These are phyloP conservation scores for Poecilus cupreus DNA, from an alignment of 2,888 invertebrate genomes.

Conservation along the genomic window DNA sequence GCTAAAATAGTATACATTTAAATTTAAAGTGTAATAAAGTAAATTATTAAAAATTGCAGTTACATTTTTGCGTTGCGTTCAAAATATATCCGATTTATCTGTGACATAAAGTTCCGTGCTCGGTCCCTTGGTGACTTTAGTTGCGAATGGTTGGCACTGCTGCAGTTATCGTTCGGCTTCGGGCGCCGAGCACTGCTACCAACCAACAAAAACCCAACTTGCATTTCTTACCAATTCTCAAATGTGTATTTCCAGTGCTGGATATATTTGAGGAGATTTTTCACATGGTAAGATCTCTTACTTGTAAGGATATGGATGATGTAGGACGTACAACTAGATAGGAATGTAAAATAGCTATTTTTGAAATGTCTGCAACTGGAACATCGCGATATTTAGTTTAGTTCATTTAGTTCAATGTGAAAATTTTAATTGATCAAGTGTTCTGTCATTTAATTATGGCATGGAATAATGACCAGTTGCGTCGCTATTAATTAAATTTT, in stretches of 20 bases:
- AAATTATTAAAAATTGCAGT: constrained; percentile 36
- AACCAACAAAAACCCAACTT: constrained; percentile 28
- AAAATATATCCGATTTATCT: constrained; percentile 31
- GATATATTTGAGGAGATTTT: constrained; percentile 25
- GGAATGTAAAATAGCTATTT: neutral
- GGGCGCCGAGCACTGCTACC: constrained; percentile 16
- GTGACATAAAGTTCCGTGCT: constrained; percentile 18
- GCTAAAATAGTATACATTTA: neutral
- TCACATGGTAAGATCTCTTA: neutral
- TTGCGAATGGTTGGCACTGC: constrained; percentile 20
- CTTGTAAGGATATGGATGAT: neutral
- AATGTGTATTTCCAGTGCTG: constrained; percentile 19
- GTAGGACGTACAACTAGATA: constrained; percentile 2
- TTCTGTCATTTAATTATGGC: no score
- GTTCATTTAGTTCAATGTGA: no score
- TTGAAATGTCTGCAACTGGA: neutral
- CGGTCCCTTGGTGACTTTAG: constrained; percentile 17
- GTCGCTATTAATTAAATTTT: no score
- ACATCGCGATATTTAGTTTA: no score
- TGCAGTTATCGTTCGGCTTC: constrained; percentile 14
- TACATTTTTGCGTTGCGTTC: constrained; percentile 20
- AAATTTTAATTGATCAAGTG: no score
- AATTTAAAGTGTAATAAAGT: constrained; percentile 33
- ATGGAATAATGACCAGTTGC: no score
- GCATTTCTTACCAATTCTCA: constrained; percentile 40